Evolutionary conservation across 2,888 invertebrate species (phyloP), one percentile per base, ranked within the genome.

Genomic region (Herminia tarsipennalis): DNA sequence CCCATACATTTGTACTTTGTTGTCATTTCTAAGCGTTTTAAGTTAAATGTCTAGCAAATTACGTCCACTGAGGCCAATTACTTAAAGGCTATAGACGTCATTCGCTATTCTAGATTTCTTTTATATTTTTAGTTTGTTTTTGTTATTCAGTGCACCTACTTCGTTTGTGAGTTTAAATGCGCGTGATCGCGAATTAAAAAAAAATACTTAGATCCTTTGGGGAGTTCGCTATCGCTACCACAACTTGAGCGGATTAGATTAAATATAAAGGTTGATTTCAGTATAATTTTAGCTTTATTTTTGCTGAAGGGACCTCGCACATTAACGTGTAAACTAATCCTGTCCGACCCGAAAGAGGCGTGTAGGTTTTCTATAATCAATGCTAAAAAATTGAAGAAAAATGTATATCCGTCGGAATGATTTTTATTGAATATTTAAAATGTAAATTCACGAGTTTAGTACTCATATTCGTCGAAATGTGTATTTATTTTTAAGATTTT

Each of bases 11-110:
- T n/a, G n/a, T n/a, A 34, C 9, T 32, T 47, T 45, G 65, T 64
- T 51, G 27, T 48, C 14, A 58, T 48, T 64, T 43, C 38, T 34
- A 38, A 50, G 46, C 17, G 21, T 27, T 55, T 27, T 44, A 20
- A 47, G 33, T 38, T 50, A 54, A 62, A 59, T 40, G 45, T 52
- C 53, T 56, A 16, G 45, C 54, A 44, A 70, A 65, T 64, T 62
- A 60, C 56, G 44, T 56, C 41, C 45, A 51, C 47, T 40, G 51
- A 53, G 43, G 25, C 47, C 56, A 70, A 67, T 70, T 67, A 70
- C 63, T 67, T 57, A 54, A 50, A 55, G 28, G 30, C 43, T 59
- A 57, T 61, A 58, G 49, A 38, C 47, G 48, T 50, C 41, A 64
- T 70, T 62, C 47, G 12, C 49, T 50, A 51, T 56, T 47, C 57